phyloP scores from a whole-genome alignment of 1,140 invertebrate genomes.

The Stenopsyche tienmushanensis region DNA sequence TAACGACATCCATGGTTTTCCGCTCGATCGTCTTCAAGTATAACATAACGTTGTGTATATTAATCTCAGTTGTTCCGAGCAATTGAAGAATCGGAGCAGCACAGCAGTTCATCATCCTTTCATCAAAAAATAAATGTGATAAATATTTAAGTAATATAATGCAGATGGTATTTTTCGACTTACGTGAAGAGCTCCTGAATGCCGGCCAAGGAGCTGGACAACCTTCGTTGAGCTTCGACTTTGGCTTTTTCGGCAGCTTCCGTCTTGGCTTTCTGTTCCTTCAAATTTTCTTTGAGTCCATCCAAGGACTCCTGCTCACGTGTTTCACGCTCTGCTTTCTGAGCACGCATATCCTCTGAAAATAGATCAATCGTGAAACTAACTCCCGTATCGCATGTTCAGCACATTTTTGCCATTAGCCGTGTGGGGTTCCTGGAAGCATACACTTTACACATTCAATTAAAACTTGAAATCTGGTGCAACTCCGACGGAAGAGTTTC shows the following conservation, averaged over 20 bases:
- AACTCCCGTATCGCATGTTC: neutral
- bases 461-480: too few species aligned
- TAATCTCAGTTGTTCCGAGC: slow-evolving; percentile 65
- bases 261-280: slow-evolving; percentile 43
- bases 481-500: too few species aligned
- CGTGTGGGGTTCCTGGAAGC: too few species aligned
- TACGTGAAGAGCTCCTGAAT: slow-evolving; percentile 59
- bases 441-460: too few species aligned
- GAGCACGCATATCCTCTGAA: slow-evolving; percentile 33
- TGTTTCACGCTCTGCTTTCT: slow-evolving; percentile 32
- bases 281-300: slow-evolving; percentile 22
- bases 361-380: neutral
- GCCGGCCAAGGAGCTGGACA: slow-evolving; percentile 57
- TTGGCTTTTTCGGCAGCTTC: slow-evolving; percentile 56
- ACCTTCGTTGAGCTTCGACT: slow-evolving; percentile 50
- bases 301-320: slow-evolving; percentile 32
- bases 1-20: slow-evolving; percentile 46
- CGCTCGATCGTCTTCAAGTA: slow-evolving; percentile 74
- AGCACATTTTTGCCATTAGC: too few species aligned
- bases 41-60: slow-evolving; percentile 68
- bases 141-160: too few species aligned
- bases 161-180: neutral
- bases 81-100: slow-evolving; percentile 69
- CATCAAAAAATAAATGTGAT: too few species aligned
- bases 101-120: slow-evolving; percentile 62